Evolutionary conservation across 2,113 vertebrate species (phyloP).

Genomic region (Xiphophorus maculatus): DNA sequence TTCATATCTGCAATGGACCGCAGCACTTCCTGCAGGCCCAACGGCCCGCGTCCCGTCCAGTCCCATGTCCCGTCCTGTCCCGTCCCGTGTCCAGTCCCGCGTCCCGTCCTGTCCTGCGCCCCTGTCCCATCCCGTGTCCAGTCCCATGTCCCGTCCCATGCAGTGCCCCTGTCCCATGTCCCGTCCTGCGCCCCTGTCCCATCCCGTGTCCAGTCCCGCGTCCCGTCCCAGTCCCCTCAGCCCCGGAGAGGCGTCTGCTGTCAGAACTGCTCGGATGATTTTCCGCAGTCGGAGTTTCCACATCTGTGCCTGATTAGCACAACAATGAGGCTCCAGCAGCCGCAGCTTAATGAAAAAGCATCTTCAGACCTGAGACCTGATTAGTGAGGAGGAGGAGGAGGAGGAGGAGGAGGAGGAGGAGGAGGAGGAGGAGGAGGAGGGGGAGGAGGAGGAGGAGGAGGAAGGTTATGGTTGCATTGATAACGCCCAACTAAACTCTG

Average conservation of each 20-base stretch:
- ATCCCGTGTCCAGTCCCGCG: slow-evolving; percentile 27
- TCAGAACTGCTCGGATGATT: slow-evolving; percentile 74
- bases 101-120: too few relatives aligned
- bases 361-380: slow-evolving; percentile 61
- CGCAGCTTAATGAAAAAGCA: slow-evolving; percentile 75
- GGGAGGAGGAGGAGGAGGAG: too few relatives aligned
- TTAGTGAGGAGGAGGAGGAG: too few relatives aligned
- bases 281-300: slow-evolving; percentile 77
- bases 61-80: too few relatives aligned
- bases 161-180: too few relatives aligned
- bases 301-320: slow-evolving; percentile 84
- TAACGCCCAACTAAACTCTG: too few relatives aligned
- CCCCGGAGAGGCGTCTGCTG: slow-evolving; percentile 71
- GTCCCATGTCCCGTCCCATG: too few relatives aligned
- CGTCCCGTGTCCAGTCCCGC: too few relatives aligned
- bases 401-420: too few relatives aligned
- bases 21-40: slow-evolving; percentile 55
- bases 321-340: slow-evolving; percentile 74
- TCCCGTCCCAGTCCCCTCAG: neutral
- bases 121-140: too few relatives aligned
- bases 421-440: too few relatives aligned
- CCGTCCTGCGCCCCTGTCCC: neutral
- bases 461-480: too few relatives aligned
- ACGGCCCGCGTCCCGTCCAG: neutral
- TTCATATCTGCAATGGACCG: slow-evolving; percentile 65